A percentile compares a stretch with the other conserved stretches of the same genome.
phyloP scores from a whole-genome alignment of 2,797 vertebrate genomes.

The Phrynocephalus forsythii region DNA sequence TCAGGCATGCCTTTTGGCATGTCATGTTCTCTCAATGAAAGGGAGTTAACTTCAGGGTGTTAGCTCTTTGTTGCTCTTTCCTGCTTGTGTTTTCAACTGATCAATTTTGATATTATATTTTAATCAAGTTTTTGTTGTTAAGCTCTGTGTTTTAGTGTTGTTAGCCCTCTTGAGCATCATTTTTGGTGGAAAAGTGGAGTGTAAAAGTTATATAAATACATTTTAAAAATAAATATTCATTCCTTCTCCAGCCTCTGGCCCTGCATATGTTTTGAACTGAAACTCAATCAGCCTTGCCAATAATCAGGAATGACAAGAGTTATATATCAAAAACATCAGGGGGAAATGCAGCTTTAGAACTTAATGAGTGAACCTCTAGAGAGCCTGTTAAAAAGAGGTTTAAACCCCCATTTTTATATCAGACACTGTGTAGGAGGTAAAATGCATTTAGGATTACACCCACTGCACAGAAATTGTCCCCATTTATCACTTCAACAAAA shows the following conservation, averaged over 20 bases:
- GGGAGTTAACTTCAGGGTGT: background rate
- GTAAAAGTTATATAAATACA: background rate
- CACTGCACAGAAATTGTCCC: constrained; percentile 31
- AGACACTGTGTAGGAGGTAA: background rate
- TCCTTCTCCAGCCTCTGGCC: background rate
- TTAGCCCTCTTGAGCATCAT: background rate
- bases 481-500: constrained; percentile 7
- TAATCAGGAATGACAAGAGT: background rate
- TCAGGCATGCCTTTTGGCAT: background rate
- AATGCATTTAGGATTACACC: constrained; percentile 19
- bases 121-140: background rate
- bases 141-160: background rate
- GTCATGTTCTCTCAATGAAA: background rate
- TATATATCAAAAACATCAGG: background rate
- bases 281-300: background rate
- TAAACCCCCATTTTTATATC: background rate
- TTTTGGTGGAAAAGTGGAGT: background rate
- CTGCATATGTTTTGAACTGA: background rate
- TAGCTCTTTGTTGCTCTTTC: background rate
- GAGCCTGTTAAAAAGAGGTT: background rate
- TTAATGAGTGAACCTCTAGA: background rate
- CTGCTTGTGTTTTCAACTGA: background rate
- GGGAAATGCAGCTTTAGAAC: background rate
- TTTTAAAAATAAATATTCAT: constrained; percentile 1
- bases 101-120: background rate